Evolutionary conservation across 2,797 vertebrate species (phyloP).

Genomic region (Agapornis canus): DNA sequence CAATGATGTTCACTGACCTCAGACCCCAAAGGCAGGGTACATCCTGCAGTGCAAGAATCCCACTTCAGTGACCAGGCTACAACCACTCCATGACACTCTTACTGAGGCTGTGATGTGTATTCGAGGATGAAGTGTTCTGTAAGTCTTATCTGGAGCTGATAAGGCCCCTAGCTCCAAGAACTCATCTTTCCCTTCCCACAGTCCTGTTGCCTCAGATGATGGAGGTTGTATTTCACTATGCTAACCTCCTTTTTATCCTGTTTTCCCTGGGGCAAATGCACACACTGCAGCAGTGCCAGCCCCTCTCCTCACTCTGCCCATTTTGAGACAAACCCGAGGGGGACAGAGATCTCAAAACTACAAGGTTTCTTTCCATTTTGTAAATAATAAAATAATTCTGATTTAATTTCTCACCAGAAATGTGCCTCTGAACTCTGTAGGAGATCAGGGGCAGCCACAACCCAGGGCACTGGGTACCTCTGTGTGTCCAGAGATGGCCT

Average conservation of each 20-base stretch:
- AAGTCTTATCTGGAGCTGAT: not conserved
- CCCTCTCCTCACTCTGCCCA: not conserved
- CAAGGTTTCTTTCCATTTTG: not conserved
- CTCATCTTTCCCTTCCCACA: not conserved
- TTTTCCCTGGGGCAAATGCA: not conserved
- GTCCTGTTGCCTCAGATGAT: not conserved
- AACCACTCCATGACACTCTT: not conserved
- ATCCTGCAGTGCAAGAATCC: not conserved
- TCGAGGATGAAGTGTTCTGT: not conserved
- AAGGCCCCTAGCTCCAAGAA: not conserved
- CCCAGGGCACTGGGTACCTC: fast-evolving
- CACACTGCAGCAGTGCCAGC: not conserved
- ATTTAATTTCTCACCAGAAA: not conserved
- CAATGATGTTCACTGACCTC: not conserved
- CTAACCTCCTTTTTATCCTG: not conserved
- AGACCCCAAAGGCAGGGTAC: not conserved
- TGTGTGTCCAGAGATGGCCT: not conserved
- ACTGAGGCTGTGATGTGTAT: not conserved
- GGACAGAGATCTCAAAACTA: not conserved
- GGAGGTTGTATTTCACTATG: not conserved
- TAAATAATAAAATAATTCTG: not conserved
- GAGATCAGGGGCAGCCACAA: not conserved
- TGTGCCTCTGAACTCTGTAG: not conserved
- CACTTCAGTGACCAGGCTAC: not conserved
- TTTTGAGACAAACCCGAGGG: not conserved